phyloP scores from a whole-genome alignment of 1,140 invertebrate species.

The Globodera rostochiensis region DNA sequence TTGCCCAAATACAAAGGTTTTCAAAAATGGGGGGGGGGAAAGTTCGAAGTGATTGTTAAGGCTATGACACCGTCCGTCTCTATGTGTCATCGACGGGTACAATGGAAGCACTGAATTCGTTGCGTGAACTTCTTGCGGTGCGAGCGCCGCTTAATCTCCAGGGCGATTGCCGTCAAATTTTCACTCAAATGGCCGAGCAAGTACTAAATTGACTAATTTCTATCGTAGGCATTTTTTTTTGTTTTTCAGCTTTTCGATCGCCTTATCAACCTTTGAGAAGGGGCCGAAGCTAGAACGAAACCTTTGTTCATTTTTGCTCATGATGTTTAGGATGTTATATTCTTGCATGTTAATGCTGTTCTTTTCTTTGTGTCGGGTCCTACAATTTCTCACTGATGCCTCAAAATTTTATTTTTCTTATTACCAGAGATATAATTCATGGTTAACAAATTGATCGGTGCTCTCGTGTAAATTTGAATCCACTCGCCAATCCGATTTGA shows the following conservation, averaged over 20 bases:
- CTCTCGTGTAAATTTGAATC: not conserved
- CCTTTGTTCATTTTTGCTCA: not conserved
- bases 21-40: not conserved
- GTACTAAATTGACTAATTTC: not conserved
- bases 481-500: not conserved
- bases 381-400: not conserved
- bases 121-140: slow-evolving; percentile 36
- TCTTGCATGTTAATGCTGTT: not conserved
- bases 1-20: slow-evolving; percentile 35
- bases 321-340: not conserved
- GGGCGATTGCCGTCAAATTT: slow-evolving; percentile 43
- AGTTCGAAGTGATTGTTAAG: slow-evolving; percentile 26
- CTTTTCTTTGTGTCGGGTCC: not conserved
- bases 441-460: not conserved
- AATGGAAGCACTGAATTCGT: slow-evolving; percentile 33
- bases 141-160: slow-evolving; percentile 30
- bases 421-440: not conserved
- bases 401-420: not conserved
- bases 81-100: slow-evolving; percentile 39
- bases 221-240: not conserved
- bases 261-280: not conserved
- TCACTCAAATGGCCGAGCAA: slow-evolving; percentile 22
- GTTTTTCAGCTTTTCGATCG: slow-evolving; percentile 1
- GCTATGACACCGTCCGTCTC: slow-evolving; percentile 29
- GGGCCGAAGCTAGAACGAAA: not conserved